phyloP scores from a whole-genome alignment of 2,113 vertebrate species.

The Lontra canadensis region DNA sequence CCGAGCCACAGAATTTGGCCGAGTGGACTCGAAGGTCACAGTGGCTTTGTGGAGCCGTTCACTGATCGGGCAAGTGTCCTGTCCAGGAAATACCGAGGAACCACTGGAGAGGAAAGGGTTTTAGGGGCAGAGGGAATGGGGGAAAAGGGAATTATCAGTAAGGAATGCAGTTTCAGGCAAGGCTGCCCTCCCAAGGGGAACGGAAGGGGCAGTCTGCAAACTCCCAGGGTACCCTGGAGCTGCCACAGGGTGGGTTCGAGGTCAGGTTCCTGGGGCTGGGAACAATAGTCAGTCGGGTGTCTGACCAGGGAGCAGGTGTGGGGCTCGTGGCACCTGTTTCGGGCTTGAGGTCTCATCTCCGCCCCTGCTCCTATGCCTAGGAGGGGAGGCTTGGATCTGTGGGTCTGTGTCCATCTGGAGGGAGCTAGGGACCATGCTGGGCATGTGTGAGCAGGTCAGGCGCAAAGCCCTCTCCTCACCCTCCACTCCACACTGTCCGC shows the following conservation, averaged over 20 bases:
- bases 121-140: not conserved
- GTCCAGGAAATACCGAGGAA: fast-evolving
- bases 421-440: fast-evolving
- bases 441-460: not conserved
- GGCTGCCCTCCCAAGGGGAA: not conserved
- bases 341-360: not conserved
- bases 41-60: fast-evolving
- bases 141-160: not conserved
- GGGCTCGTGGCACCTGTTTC: not conserved
- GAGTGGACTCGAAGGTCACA: fast-evolving
- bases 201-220: not conserved
- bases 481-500: not conserved
- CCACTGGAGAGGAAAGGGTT: not conserved
- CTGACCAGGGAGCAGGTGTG: fast-evolving
- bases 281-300: fast-evolving
- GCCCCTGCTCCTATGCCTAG: not conserved
- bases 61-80: not conserved
- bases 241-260: not conserved
- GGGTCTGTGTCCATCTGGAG: not conserved
- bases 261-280: not conserved
- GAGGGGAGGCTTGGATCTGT: fast-evolving
- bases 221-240: not conserved
- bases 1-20: fast-evolving
- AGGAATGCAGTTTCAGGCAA: not conserved
- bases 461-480: not conserved